Conservation (phyloP, 2,888 invertebrate species). For the Netelia inedita region DNA sequence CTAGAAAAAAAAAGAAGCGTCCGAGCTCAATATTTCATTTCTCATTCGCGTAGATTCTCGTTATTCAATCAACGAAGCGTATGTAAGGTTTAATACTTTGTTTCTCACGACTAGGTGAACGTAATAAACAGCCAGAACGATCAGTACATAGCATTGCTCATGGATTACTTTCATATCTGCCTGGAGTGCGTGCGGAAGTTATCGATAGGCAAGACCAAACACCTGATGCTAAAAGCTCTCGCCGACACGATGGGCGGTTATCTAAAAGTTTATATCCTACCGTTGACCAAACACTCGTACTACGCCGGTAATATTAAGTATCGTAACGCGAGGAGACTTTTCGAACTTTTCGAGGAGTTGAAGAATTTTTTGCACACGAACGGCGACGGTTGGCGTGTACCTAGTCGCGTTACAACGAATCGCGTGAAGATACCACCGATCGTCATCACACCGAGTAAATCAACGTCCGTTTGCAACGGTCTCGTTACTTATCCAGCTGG, state of each 20-base stretch:
- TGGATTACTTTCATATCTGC: conserved; percentile 81
- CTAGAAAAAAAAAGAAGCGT: no score
- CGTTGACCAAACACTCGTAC: conserved; percentile 87
- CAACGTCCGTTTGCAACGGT: conserved; percentile 74
- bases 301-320: conserved; percentile 88
- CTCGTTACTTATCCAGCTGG: conserved; percentile 75
- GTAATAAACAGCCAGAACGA: conserved; percentile 78
- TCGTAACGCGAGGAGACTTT: conserved; percentile 86
- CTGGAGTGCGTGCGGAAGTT: conserved; percentile 77
- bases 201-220: conserved; percentile 79
- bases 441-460: conserved; percentile 75
- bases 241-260: conserved; percentile 88
- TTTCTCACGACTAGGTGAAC: conserved; percentile 71
- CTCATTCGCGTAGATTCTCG: not conserved
- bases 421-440: conserved; percentile 73
- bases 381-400: conserved; percentile 87
- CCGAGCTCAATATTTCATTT: not conserved
- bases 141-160: conserved; percentile 78
- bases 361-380: conserved; percentile 87
- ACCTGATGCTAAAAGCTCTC: conserved; percentile 82
- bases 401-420: conserved; percentile 67
- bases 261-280: conserved; percentile 87
- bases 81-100: not conserved
- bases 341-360: conserved; percentile 87
- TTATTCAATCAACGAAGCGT: conserved; percentile 7